These are phyloP conservation scores for Cossypha dichroa DNA, from an alignment of 2,797 vertebrate genomes.

Conservation along the genomic window DNA sequence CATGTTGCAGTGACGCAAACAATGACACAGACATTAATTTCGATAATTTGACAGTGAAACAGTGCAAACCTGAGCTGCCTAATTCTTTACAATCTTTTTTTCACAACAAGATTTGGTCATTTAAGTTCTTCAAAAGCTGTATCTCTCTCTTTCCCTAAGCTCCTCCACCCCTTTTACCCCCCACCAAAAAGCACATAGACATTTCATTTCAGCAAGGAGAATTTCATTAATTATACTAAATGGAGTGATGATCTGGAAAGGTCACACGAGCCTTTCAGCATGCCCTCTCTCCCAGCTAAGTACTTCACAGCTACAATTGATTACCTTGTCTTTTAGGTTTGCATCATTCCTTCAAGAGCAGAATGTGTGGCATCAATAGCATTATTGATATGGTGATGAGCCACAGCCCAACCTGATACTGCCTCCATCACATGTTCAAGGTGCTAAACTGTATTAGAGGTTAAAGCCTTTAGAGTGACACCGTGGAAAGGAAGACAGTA, in stretches of 20 bases:
- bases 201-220: background rate
- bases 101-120: background rate
- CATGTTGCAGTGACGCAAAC: conserved; percentile 23
- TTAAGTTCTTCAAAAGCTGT: background rate
- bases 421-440: background rate
- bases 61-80: background rate
- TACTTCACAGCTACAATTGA: background rate
- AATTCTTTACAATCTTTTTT: background rate
- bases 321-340: background rate
- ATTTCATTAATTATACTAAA: conserved; percentile 46
- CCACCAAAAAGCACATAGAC: background rate
- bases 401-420: background rate
- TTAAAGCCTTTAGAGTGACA: background rate
- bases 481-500: background rate
- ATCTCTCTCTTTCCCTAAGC: background rate
- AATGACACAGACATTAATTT: conserved; percentile 49
- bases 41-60: conserved; percentile 44
- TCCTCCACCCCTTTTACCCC: background rate
- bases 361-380: background rate
- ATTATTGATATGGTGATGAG: background rate
- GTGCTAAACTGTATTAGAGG: background rate
- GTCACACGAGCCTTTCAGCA: background rate
- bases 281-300: background rate
- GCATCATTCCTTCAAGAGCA: background rate
- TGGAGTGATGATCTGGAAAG: conserved; percentile 9